These are phyloP conservation scores for Habroteleia sp. DNA, from an alignment of 2,888 invertebrate species.

Conservation along the genomic window DNA sequence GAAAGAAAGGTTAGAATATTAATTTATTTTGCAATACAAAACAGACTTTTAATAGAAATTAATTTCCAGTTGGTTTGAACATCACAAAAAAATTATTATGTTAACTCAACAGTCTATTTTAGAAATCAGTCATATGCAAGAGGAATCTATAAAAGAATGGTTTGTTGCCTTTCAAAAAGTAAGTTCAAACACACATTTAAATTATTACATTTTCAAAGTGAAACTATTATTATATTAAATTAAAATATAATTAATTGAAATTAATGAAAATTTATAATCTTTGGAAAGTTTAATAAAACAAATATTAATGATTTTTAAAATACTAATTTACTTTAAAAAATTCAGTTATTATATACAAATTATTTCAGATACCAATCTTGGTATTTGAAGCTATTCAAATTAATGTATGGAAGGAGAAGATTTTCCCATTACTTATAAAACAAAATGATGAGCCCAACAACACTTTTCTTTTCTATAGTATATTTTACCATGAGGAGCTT, in stretches of 20 bases:
- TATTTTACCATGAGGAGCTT: slow-evolving; percentile 91
- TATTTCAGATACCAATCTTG: slow-evolving; percentile 85
- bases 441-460: slow-evolving; percentile 85
- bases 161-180: slow-evolving; percentile 89
- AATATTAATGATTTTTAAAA: too few relatives aligned
- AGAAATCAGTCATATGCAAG: slow-evolving; percentile 89
- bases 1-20: slow-evolving; percentile 82
- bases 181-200: slow-evolving; percentile 56
- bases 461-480: slow-evolving; percentile 89
- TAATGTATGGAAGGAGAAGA: slow-evolving; percentile 91
- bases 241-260: too few relatives aligned
- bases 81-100: slow-evolving; percentile 91
- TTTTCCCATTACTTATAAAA: slow-evolving; percentile 89
- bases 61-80: slow-evolving; percentile 87
- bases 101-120: slow-evolving; percentile 93
- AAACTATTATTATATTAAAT: too few relatives aligned
- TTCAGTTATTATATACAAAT: too few relatives aligned
- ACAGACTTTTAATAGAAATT: neutral
- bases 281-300: too few relatives aligned
- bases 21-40: slow-evolving; percentile 11
- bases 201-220: too few relatives aligned
- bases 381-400: slow-evolving; percentile 92
- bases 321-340: too few relatives aligned
- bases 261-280: too few relatives aligned
- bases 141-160: slow-evolving; percentile 92